Percentiles rank a stretch among this genome's conserved stretches.
These are phyloP conservation scores for Falcunculus frontatus DNA, from an alignment of 2,113 vertebrate species.

Conservation along the genomic window DNA sequence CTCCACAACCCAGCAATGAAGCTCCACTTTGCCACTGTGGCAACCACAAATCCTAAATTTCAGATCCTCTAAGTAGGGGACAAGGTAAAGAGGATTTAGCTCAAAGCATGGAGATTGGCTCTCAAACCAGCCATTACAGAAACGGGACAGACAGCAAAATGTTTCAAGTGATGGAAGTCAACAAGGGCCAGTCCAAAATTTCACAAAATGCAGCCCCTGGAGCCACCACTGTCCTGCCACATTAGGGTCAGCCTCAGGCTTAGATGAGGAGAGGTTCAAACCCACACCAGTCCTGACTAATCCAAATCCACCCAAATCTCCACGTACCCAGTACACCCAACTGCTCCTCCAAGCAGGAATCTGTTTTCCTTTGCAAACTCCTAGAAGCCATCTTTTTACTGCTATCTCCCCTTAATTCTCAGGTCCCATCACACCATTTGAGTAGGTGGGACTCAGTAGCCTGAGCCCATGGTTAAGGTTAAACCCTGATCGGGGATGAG, in stretches of 20 bases:
- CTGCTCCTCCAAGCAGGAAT: background rate
- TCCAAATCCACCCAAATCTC: background rate
- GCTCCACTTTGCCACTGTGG: slow-evolving; percentile 34
- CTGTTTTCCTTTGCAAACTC: background rate
- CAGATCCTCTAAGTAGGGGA: background rate
- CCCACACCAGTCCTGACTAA: background rate
- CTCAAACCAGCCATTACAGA: background rate
- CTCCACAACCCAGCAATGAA: background rate
- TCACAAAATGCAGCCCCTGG: background rate
- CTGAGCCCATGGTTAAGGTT: background rate
- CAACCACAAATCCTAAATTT: slow-evolving; percentile 46
- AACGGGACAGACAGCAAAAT: background rate
- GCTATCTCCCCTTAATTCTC: background rate
- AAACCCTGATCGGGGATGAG: background rate
- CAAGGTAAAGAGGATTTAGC: background rate
- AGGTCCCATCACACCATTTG: background rate
- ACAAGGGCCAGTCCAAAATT: background rate
- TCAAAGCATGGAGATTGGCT: background rate
- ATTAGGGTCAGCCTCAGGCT: background rate
- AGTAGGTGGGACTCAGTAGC: background rate
- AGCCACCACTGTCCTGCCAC: background rate
- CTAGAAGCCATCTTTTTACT: background rate
- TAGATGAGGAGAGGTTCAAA: background rate
- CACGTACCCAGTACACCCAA: background rate
- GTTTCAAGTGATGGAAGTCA: background rate